Base-by-base conservation (phyloP, 2,888 invertebrate genomes). In the Harmothoe impar region DNA sequence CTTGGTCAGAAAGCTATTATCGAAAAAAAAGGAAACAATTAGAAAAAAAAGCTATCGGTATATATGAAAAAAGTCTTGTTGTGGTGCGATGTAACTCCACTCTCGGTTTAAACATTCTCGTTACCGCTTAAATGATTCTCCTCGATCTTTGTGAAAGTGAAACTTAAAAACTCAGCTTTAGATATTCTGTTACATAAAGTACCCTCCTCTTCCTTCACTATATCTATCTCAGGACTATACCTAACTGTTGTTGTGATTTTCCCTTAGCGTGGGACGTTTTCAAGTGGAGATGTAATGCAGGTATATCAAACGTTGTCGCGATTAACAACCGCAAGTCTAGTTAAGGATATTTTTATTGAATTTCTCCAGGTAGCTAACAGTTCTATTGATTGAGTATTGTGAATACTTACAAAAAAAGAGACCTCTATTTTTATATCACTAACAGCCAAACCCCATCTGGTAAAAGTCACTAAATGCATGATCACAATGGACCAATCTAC, bases 1-100 rank as follows among this genome's bases (percentile, higher is more conserved):
- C 15, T 77, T 77, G 77, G 77, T 77, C 77, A 31, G 77, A 77
- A 77, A 17, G 17, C 31, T 3, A 20, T 62, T 62, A 5, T 25
- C 1, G 3, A 62, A 62, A 23, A 77, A 23, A 5, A 77, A 31
- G 25, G 31, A 77, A 77, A 25, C 7, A 29, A 1, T 3, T 77
- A 23, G 25, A 29, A 29, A 29, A 17, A 23, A 77, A n/a, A n/a
- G n/a, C n/a, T n/a, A 7, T 17, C 7, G 10, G 77, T 31, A 77
- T 7, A 5, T 31, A 10, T 31, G 5, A 7, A 31, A 77, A 31
- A 23, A 3, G 29, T 77, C 29, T 81, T 35, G 81, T 81, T 81
- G 81, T 81, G 43, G 20, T n/a, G 81, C 81, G 33, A 35, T 81
- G 81, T 72, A 29, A 29, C 20, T 72, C 23, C 3, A 62, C 62